Evolutionary conservation across 2,113 vertebrate species (phyloP).

Genomic region (Nerophis ophidion): DNA sequence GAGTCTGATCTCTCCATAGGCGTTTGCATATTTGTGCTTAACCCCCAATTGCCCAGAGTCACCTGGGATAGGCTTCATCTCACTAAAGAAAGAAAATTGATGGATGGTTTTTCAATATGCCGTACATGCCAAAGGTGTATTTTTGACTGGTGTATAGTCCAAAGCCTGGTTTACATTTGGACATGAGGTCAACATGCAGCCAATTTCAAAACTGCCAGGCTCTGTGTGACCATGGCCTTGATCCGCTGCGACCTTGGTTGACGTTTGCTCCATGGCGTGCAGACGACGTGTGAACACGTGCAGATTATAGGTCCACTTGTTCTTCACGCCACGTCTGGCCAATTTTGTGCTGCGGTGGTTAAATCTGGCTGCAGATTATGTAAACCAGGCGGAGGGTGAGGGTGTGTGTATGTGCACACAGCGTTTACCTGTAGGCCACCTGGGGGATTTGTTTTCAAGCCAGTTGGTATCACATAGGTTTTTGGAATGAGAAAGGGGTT

Average conservation of each 20-base stretch:
- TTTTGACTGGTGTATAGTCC: too few species aligned
- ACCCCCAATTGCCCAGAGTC: too few species aligned
- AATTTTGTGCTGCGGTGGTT: constrained; percentile 11
- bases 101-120: too few species aligned
- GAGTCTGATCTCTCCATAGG: too few species aligned
- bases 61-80: too few species aligned
- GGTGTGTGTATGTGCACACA: not conserved
- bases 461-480: constrained; percentile 16
- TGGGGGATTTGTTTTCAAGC: constrained; percentile 39
- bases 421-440: constrained; percentile 41
- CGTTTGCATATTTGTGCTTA: too few species aligned
- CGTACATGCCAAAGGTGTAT: too few species aligned
- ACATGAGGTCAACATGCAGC: not conserved
- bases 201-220: not conserved
- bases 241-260: not conserved
- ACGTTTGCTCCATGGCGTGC: constrained; percentile 2
- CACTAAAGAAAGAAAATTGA: too few species aligned
- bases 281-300: constrained; percentile 11
- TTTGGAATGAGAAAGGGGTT: constrained; percentile 8
- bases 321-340: constrained; percentile 20
- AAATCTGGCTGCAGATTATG: constrained; percentile 44
- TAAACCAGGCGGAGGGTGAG: constrained; percentile 15
- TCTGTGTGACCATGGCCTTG: not conserved
- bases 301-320: constrained; percentile 21
- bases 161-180: too few species aligned